Percentiles rank a stretch among this genome's conserved stretches.
These are phyloP conservation scores for Etheostoma spectabile DNA, from an alignment of 2,113 vertebrate species.

Conservation along the genomic window DNA sequence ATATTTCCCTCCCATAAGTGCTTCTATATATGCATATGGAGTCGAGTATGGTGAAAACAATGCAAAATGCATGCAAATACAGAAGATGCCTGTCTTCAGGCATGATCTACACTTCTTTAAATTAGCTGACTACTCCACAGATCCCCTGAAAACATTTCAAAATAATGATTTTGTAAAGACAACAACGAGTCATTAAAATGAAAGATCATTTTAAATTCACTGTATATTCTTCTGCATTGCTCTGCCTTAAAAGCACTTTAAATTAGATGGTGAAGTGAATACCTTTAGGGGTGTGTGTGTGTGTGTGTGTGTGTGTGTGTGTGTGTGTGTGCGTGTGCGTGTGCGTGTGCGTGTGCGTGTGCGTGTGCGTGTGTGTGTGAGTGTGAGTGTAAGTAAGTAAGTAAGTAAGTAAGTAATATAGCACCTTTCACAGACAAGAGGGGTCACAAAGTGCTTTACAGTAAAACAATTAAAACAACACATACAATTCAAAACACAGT, in stretches of 20 bases:
- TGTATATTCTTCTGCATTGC: conserved; percentile 61
- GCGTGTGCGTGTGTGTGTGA: conserved; percentile 5
- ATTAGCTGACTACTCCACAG: conserved; percentile 59
- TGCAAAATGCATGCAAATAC: conserved; percentile 55
- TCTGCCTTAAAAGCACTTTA: conserved; percentile 45
- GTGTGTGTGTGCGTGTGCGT: conserved; percentile 19
- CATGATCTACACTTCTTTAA: conserved; percentile 56
- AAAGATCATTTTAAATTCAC: conserved; percentile 69
- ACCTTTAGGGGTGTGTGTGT: conserved; percentile 45
- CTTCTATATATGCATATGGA: conserved; percentile 25
- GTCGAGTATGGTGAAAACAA: conserved; percentile 19
- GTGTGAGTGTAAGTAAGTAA: not conserved
- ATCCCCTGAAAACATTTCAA: conserved; percentile 69
- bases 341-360: not conserved
- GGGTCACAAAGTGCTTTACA: too few species aligned
- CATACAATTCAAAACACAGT: too few species aligned
- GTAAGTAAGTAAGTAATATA: too few species aligned
- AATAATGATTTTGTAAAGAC: conserved; percentile 67
- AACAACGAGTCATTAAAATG: conserved; percentile 78
- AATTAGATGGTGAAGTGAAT: conserved; percentile 61
- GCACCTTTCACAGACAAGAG: too few species aligned
- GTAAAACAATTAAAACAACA: too few species aligned
- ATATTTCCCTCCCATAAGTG: conserved; percentile 39
- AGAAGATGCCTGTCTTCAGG: conserved; percentile 48
- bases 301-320: conserved; percentile 26